Evolutionary conservation across 1,140 invertebrate genomes (phyloP).

Genomic region (Drosophila arizonae): DNA sequence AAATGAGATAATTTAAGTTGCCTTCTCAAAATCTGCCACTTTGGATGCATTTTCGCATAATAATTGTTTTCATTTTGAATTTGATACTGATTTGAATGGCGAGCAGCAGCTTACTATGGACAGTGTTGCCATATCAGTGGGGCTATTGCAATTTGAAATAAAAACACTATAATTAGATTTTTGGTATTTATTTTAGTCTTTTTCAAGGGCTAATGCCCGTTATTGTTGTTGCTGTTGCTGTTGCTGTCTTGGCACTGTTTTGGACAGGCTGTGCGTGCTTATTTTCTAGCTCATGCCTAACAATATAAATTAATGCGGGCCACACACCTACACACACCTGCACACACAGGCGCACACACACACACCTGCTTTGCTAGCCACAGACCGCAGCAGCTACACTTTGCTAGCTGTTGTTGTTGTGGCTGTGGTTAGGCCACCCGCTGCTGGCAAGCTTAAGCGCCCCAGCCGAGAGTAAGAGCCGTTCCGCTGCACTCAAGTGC

Average conservation of each 20-base stretch:
- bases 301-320: constrained; percentile 76
- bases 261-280: constrained; percentile 74
- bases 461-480: constrained; percentile 10
- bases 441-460: constrained; percentile 9
- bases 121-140: neutral
- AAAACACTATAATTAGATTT: neutral
- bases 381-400: constrained; percentile 65
- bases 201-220: constrained; percentile 38
- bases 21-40: too few species aligned
- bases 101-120: neutral
- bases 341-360: neutral
- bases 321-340: constrained; percentile 16
- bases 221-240: neutral
- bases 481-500: constrained; percentile 56
- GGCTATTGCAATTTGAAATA: neutral
- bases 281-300: constrained; percentile 75
- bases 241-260: constrained; percentile 45
- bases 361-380: constrained; percentile 51
- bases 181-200: constrained; percentile 26
- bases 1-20: too few species aligned
- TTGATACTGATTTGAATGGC: too few species aligned
- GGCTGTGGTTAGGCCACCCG: constrained; percentile 52
- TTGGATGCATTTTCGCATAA: too few species aligned
- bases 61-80: too few species aligned
- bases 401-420: constrained; percentile 20